Base-by-base conservation (phyloP, 1,140 invertebrate species). In the Rhynchophorus ferrugineus region DNA sequence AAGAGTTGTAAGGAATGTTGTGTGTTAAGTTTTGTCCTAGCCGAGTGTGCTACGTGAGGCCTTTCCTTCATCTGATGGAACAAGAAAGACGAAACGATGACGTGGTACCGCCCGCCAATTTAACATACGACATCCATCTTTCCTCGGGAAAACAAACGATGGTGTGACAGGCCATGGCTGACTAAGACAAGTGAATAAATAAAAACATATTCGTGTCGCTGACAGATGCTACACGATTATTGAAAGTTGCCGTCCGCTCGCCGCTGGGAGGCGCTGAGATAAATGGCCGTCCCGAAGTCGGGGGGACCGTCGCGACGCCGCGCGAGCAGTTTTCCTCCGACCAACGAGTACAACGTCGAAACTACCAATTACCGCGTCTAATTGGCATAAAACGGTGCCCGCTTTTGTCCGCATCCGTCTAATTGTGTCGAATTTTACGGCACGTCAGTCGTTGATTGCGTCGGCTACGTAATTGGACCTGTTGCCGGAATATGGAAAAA, bases 191-290 rank as follows among this genome's bases (percentile, higher is more conserved):
- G 44, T 46, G 44, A 46, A 46, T 46, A 46, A 48, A 48, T 48
- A 48, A 48, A 48, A 48, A 48, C 45, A 48, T 48, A 48, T 48
- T 48, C 45, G 45, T 36, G 36, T 24, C 45, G 45, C 13, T 48
- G 22, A 48, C 45, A 48, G 45, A 48, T 33, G 34, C 38, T 41
- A 41, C 38, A 41, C 38, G 38, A 41, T 41, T 41, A 41, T 41
- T 41, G 38, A 41, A 41, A 41, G 38, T 41, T n/a, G 17, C 14
- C 20, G 16, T n/a, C 11, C 18, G 11, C 9, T 41, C 9, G 38
- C n/a, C 16, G n/a, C n/a, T 1, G 6, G 38, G 8, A 41, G 17
- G 6, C 14, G n/a, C 17, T 41, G 14, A 11, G 2, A 18, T 11
- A 18, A 20, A 41, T 11, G 5, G 24, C 24, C 24, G 11, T 29